A percentile compares a stretch with the other conserved stretches of the same genome.
Conservation (phyloP, 2,888 invertebrate genomes). For the Drosophila silvestris region DNA sequence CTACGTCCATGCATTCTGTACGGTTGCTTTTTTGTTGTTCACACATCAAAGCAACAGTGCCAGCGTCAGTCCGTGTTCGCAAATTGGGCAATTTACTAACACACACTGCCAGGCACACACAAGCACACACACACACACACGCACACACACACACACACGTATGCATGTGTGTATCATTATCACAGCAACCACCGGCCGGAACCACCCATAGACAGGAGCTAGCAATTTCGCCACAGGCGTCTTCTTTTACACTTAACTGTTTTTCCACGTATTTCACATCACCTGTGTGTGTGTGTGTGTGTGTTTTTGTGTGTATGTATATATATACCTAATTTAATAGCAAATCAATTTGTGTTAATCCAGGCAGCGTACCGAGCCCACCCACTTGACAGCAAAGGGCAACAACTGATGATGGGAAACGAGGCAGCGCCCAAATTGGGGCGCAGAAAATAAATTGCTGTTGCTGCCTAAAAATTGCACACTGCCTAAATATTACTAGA, state of each 20-base stretch:
- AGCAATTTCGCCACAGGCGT: constrained; percentile 67
- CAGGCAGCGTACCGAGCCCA: constrained; percentile 53
- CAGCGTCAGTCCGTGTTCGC: constrained; percentile 57
- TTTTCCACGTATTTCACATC: constrained; percentile 67
- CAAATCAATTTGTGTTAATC: constrained; percentile 83
- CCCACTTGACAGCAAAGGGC: constrained; percentile 61
- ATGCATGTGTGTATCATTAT: constrained; percentile 74
- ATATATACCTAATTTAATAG: constrained; percentile 79
- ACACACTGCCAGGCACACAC: constrained; percentile 33
- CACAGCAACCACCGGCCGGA: constrained; percentile 70
- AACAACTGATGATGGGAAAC: neutral
- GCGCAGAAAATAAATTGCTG: constrained; percentile 24
- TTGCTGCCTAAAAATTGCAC: neutral
- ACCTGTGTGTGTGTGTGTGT: constrained; percentile 31
- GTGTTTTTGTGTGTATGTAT: constrained; percentile 28
- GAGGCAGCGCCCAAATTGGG: constrained; percentile 32
- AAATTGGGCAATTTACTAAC: constrained; percentile 74
- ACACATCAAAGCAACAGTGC: constrained; percentile 72
- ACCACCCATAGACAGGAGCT: constrained; percentile 48
- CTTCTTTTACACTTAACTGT: constrained; percentile 81
- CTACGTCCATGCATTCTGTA: constrained; percentile 42
- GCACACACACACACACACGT: constrained; percentile 8
- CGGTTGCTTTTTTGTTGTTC: constrained; percentile 60
- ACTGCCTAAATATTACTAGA: neutral
- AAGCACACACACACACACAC: constrained; percentile 23